phyloP scores from a whole-genome alignment of 2,113 vertebrate genomes.

The Oceanites oceanicus region DNA sequence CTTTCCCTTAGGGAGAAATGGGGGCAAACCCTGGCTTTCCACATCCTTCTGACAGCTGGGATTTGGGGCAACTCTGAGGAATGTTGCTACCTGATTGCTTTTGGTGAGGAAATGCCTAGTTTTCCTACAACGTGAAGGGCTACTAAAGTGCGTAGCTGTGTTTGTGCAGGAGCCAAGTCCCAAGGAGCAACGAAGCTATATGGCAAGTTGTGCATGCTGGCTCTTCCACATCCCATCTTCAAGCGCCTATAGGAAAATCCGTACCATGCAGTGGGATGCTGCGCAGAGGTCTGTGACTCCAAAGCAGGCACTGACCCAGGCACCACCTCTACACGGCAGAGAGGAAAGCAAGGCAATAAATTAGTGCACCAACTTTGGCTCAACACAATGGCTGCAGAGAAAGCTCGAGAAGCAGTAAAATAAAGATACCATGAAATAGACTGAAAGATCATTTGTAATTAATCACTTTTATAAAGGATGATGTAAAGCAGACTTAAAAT shows the following conservation, averaged over 20 bases:
- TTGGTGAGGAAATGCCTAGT: neutral
- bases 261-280: neutral
- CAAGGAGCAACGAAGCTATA: rapidly evolving
- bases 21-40: neutral
- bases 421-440: neutral
- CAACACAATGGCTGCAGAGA: neutral
- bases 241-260: neutral
- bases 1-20: neutral
- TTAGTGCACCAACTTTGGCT: neutral
- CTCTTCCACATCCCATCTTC: neutral
- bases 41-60: neutral
- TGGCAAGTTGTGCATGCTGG: neutral
- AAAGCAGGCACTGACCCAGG: neutral
- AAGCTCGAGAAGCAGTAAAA: neutral
- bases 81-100: neutral
- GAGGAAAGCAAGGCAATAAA: neutral
- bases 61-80: neutral
- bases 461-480: neutral
- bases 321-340: neutral
- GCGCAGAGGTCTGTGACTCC: neutral
- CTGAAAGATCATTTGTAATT: neutral
- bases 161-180: neutral
- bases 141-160: neutral
- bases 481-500: slow-evolving; percentile 13
- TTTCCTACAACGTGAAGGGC: neutral